These are phyloP conservation scores for Chrysopilus asiliformis DNA, from an alignment of 2,888 invertebrate species.

Conservation along the genomic window DNA sequence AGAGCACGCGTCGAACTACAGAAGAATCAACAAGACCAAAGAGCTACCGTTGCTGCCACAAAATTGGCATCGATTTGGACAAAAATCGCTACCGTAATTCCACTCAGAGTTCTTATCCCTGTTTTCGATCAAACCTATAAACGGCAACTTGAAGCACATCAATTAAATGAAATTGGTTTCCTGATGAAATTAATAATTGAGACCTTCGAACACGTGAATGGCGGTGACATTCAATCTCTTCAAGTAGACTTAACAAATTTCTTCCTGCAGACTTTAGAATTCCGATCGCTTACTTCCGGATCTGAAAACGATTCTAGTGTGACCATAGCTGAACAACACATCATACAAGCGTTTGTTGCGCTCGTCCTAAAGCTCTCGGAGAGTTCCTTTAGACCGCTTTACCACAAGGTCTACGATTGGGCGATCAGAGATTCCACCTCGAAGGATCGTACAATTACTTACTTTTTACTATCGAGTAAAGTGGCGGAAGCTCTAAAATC, in stretches of 20 bases:
- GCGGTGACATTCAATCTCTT: slow-evolving; percentile 49
- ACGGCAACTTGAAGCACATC: slow-evolving; percentile 43
- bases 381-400: slow-evolving; percentile 75
- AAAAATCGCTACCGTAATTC: slow-evolving; percentile 53
- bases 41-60: slow-evolving; percentile 41
- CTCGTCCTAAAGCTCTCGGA: slow-evolving; percentile 82
- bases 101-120: slow-evolving; percentile 64
- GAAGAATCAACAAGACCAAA: slow-evolving; percentile 30
- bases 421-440: slow-evolving; percentile 46
- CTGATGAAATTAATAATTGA: slow-evolving; percentile 66
- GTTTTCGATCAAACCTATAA: slow-evolving; percentile 52
- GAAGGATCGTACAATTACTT: slow-evolving; percentile 61
- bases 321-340: slow-evolving; percentile 53
- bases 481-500: slow-evolving; percentile 74
- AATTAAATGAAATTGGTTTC: slow-evolving; percentile 48
- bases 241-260: slow-evolving; percentile 58
- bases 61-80: slow-evolving; percentile 45
- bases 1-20: background rate
- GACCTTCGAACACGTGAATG: slow-evolving; percentile 48
- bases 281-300: slow-evolving; percentile 42
- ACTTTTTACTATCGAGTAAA: slow-evolving; percentile 56
- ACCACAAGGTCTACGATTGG: slow-evolving; percentile 80
- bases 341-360: slow-evolving; percentile 63
- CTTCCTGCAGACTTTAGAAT: slow-evolving; percentile 58
- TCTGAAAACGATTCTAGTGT: no score